Percentiles rank a stretch among this genome's conserved stretches.
phyloP scores from a whole-genome alignment of 2,888 invertebrate genomes.

The Crocallis elinguaria region DNA sequence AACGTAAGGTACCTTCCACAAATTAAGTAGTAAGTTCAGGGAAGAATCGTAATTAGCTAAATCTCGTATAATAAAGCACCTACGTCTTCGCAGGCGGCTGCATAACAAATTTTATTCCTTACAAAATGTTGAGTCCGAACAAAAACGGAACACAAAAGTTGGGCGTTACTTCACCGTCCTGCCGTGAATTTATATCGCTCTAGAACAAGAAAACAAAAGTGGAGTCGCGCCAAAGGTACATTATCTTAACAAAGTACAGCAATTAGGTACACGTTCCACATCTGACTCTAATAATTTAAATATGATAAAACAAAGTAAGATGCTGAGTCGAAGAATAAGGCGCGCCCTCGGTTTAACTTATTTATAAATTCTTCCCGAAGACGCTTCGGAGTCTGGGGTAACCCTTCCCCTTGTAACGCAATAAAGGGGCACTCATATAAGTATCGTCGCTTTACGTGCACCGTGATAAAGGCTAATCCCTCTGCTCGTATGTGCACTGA shows the following conservation, averaged over 20 bases:
- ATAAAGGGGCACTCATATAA: slow-evolving; percentile 84
- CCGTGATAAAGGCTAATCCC: slow-evolving; percentile 81
- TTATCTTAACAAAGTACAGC: slow-evolving; percentile 85
- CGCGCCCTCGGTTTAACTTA: slow-evolving; percentile 75
- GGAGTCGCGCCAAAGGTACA: slow-evolving; percentile 83
- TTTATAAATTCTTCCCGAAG: slow-evolving; percentile 81
- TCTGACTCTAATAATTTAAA: slow-evolving; percentile 85
- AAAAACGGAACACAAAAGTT: slow-evolving; percentile 80
- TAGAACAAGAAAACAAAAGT: slow-evolving; percentile 84
- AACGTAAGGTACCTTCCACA: slow-evolving; percentile 18
- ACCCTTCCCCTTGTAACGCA: slow-evolving; percentile 81
- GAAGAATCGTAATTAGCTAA: slow-evolving; percentile 37
- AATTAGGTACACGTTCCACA: slow-evolving; percentile 85
- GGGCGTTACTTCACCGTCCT: slow-evolving; percentile 72
- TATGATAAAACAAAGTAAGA: slow-evolving; percentile 84
- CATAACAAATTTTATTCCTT: slow-evolving; percentile 76
- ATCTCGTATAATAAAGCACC: slow-evolving; percentile 58
- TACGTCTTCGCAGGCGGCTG: slow-evolving; percentile 63
- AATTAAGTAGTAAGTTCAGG: slow-evolving; percentile 31
- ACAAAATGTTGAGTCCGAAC: slow-evolving; percentile 70
- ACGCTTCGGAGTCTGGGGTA: slow-evolving; percentile 61
- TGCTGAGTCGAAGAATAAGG: slow-evolving; percentile 76
- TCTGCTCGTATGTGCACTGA: slow-evolving; percentile 61
- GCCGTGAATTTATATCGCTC: slow-evolving; percentile 79
- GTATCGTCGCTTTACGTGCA: slow-evolving; percentile 78